Evolutionary conservation across 2,888 invertebrate genomes (phyloP).

Genomic region (Ophioninae sp.): DNA sequence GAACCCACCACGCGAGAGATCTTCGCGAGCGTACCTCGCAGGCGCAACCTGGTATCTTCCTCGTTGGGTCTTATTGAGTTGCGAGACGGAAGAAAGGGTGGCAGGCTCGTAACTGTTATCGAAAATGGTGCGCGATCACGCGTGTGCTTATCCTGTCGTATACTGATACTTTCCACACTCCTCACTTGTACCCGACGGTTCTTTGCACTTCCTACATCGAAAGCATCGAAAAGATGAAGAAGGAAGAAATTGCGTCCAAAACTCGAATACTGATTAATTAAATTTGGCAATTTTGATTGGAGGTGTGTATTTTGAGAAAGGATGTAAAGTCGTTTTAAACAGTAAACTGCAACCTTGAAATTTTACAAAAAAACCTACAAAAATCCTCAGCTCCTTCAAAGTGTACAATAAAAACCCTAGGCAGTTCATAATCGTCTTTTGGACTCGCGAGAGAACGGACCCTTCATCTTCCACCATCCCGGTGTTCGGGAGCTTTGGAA

Average conservation of each 20-base stretch:
- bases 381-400: not conserved
- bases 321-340: too few relatives aligned
- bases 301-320: not conserved
- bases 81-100: conserved; percentile 22
- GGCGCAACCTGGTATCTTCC: conserved; percentile 60
- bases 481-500: not conserved
- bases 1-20: conserved; percentile 20
- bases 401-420: not conserved
- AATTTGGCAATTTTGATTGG: not conserved
- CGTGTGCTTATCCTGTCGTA: conserved; percentile 18
- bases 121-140: conserved; percentile 59
- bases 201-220: not conserved
- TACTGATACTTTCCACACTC: conserved; percentile 12
- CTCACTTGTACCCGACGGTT: conserved; percentile 2
- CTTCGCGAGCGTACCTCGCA: conserved; percentile 49
- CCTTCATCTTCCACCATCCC: not conserved
- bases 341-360: too few relatives aligned
- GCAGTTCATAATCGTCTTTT: not conserved
- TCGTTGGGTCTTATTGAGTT: conserved; percentile 62
- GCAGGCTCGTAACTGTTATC: conserved; percentile 56
- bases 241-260: not conserved
- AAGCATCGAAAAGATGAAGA: not conserved
- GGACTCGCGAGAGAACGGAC: not conserved
- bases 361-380: too few relatives aligned
- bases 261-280: not conserved